Evolutionary conservation across 2,113 vertebrate genomes (phyloP), one percentile per base, ranked within the genome.

Genomic region (Thunnus thynnus): DNA sequence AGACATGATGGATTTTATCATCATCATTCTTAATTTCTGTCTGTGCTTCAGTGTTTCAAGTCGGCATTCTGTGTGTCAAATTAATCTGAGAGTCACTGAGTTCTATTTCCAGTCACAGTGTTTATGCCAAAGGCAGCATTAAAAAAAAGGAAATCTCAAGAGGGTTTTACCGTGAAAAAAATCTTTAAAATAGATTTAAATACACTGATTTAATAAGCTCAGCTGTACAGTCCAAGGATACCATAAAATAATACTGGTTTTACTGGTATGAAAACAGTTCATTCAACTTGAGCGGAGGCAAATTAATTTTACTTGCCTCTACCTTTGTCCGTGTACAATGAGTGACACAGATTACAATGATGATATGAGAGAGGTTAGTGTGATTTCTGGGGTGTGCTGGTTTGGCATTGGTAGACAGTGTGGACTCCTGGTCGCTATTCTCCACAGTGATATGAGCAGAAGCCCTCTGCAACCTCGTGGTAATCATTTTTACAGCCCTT

Each of bases 41-140:
- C 50, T 70, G n/a, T 51, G 58, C 44, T 82, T 58, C 7, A 44
- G 62, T 77, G 75, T 73, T 87, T 76, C 72, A 84, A 78, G 66
- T 76, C 86, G 70, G 50, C 67, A 76, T 83, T 86, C 62, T 76
- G 57, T 91, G 72, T 79, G 60, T 89, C 88, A 91, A 84, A 91
- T 89, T 86, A 87, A 87, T 89, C 80, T 62, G 58, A 78, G 82
- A 82, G 75, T 66, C 71, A 84, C 64, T 57, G 27, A 64, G 46
- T 82, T 91, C 80, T 90, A 85, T 84, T 91, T 89, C 72, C 64
- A 82, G 72, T 74, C 52, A 10, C 69, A 74, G 30, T 94, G 91
- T 92, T 93, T 92, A 92, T 91, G 88, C 89, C 80, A 88, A 72
- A 70, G 85, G 91, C 83, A 54, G 65, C 66, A 76, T 83, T 78